Evolutionary conservation across 2,888 invertebrate genomes (phyloP), one percentile per base, ranked within the genome.

Genomic region (Dynastes hyllus): DNA sequence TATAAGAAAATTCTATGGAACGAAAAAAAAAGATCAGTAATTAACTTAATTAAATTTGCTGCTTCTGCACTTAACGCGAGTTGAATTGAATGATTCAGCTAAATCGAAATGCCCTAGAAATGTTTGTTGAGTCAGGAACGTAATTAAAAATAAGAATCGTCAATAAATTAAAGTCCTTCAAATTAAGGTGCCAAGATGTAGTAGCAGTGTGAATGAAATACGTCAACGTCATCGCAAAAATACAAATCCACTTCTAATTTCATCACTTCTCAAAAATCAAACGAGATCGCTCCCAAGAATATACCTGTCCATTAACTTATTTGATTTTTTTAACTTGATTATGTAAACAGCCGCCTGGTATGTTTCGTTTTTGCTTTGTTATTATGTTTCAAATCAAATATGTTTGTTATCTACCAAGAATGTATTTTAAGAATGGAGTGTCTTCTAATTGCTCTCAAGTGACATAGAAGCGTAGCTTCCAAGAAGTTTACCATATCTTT

Each of bases 21-120:
- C 32, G 32, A 37, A 37, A 66, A 40, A 37, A 65, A 11, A 22
- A 50, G 5, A 69, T 51, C 27, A 29, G 27, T 5, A 69, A 51
- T 16, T 69, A 69, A 45, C 1, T 65, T 32, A 37, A 65, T 65
- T 65, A 65, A 66, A 1, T 40, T n/a, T n/a, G 22, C 32, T 66
- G 45, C 66, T 66, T 9, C 66, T 16, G 45, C 66, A 66, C 22
- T 66, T 66, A 40, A 66, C n/a, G 9, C n/a, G 37, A 65, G 29
- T 65, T 16, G 16, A 40, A 8, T 37, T 16, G 37, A 40, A 16
- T 66, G 66, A 66, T 16, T 66, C 66, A 66, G 66, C 66, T 66
- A n/a, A 40, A 45, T 45, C 11, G 11, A 66, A 40, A n/a, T 13
- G n/a, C 40, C 37, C n/a, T 40, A 66, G 40, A 66, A 55, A 66